Conservation (phyloP, 2,888 invertebrate genomes). For the Drosophila atroscutellata region DNA sequence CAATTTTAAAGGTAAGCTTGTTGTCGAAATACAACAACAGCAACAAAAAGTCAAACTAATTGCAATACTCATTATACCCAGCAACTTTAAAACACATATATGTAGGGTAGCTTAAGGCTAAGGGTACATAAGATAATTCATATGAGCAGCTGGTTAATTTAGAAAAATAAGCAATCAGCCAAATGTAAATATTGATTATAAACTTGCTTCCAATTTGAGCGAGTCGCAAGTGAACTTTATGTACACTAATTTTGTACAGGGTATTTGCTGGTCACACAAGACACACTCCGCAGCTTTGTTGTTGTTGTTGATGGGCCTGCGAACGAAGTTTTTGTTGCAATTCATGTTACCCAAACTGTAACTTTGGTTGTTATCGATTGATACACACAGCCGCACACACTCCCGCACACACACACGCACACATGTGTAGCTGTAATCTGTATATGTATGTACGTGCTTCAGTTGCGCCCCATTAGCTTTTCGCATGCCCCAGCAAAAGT, state of each 20-base stretch:
- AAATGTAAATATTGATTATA: background rate
- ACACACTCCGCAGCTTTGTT: background rate
- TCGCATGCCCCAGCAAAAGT: conserved; percentile 51
- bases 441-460: conserved; percentile 39
- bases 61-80: conserved; percentile 65
- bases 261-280: conserved; percentile 2
- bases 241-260: conserved; percentile 4
- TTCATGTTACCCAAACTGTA: conserved; percentile 32
- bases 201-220: background rate
- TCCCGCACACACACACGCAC: conserved; percentile 6
- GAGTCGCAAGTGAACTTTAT: background rate
- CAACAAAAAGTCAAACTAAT: conserved; percentile 62
- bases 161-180: background rate
- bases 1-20: conserved; percentile 77
- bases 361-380: conserved; percentile 60
- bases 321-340: conserved; percentile 49
- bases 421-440: background rate
- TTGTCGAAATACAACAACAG: conserved; percentile 35
- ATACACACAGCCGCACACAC: conserved; percentile 14
- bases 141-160: background rate
- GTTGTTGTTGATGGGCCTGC: conserved; percentile 46
- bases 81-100: background rate
- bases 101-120: background rate
- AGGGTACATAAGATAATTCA: background rate
- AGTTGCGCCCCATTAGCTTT: conserved; percentile 60